phyloP scores from a whole-genome alignment of 2,888 invertebrate genomes.

The Lydus trimaculatus region DNA sequence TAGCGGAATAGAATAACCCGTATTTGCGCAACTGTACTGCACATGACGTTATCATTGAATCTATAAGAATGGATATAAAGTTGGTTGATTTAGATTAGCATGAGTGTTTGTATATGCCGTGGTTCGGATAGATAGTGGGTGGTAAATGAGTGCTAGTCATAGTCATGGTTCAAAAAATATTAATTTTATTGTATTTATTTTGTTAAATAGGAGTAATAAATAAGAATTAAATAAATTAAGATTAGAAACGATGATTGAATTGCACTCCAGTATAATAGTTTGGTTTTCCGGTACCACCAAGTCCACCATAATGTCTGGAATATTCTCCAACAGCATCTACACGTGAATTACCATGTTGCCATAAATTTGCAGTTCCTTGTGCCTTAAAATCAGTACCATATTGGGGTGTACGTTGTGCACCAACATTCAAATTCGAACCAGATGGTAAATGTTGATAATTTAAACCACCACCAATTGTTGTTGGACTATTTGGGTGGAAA shows the following conservation, averaged over 20 bases:
- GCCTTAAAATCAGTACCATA: constrained; percentile 45
- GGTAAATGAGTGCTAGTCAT: no score
- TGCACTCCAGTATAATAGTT: constrained; percentile 27
- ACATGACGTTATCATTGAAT: no score
- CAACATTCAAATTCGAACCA: constrained; percentile 38
- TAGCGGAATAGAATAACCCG: no score
- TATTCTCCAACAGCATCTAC: constrained; percentile 44
- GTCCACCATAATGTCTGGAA: constrained; percentile 43
- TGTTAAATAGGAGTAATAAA: not conserved
- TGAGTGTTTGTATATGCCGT: no score
- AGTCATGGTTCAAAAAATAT: no score
- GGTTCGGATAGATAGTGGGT: no score
- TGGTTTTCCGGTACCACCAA: constrained; percentile 41
- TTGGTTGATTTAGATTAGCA: no score
- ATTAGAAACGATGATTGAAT: constrained; percentile 17
- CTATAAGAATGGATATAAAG: no score
- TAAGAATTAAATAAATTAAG: constrained; percentile 1
- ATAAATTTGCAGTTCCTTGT: constrained; percentile 40
- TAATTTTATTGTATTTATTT: not conserved
- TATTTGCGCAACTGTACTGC: no score
- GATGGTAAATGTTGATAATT: constrained; percentile 45
- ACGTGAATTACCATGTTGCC: constrained; percentile 40
- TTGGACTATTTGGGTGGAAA: constrained; percentile 42
- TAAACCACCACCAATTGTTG: constrained; percentile 41
- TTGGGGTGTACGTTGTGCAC: constrained; percentile 37